Evolutionary conservation across 2,113 vertebrate species (phyloP).

Genomic region (Menidia beryllina): DNA sequence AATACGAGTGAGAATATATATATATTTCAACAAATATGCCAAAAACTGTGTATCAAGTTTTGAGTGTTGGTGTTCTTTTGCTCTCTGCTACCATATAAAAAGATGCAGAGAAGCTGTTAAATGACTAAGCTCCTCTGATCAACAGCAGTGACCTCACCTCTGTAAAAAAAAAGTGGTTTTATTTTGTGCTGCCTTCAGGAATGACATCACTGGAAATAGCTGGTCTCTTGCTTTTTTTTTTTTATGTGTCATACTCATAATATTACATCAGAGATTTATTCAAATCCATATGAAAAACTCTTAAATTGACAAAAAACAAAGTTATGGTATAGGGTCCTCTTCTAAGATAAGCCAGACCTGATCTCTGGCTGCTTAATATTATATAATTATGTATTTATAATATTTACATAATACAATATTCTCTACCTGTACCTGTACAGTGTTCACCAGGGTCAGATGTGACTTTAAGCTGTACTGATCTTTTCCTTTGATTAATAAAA

Average conservation of each 20-base stretch:
- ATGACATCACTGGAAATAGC: conserved; percentile 53
- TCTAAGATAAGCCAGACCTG: too few species aligned
- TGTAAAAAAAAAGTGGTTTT: conserved; percentile 4
- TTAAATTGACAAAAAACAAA: too few species aligned
- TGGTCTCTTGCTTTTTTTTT: conserved; percentile 9
- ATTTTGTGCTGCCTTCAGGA: background rate
- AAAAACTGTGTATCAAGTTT: conserved; percentile 19
- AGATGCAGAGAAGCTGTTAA: conserved; percentile 18
- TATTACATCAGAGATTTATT: too few species aligned
- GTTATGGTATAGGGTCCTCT: too few species aligned
- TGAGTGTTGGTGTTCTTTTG: conserved; percentile 3
- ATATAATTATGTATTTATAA: too few species aligned
- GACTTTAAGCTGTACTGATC: background rate
- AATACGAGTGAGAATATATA: background rate
- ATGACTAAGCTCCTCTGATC: conserved; percentile 37
- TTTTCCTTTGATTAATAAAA: too few species aligned
- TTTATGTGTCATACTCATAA: too few species aligned
- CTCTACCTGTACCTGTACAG: background rate
- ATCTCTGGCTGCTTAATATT: too few species aligned
- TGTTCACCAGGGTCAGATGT: background rate
- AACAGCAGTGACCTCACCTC: conserved; percentile 20
- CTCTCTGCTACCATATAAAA: conserved; percentile 15
- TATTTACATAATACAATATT: too few species aligned
- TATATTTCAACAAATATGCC: conserved; percentile 22
- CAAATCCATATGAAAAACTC: too few species aligned